Evolutionary conservation across 2,888 invertebrate genomes (phyloP).

Genomic region (Toxonevra muliebris): DNA sequence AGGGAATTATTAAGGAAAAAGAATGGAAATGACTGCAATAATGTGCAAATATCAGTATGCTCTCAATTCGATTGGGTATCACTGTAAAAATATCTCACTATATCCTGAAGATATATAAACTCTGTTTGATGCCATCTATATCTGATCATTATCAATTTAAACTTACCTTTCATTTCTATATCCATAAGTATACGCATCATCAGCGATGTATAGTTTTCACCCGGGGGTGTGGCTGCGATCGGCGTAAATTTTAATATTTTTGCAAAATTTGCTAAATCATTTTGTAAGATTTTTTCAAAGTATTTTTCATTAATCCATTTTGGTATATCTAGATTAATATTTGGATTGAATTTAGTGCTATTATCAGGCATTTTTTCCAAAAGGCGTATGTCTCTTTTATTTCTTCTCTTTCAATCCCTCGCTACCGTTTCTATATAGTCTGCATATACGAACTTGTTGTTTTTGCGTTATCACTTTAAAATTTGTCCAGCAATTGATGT

Average conservation of each 20-base stretch:
- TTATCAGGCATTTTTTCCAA: conserved; percentile 39
- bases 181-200: conserved; percentile 58
- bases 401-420: no score
- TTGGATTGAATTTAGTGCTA: conserved; percentile 29
- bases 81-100: no score
- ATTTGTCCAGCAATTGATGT: no score
- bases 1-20: background rate
- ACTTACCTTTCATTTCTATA: conserved; percentile 58
- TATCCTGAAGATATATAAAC: background rate
- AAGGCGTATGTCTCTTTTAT: background rate
- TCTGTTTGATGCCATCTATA: no score
- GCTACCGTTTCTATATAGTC: no score
- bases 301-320: conserved; percentile 55
- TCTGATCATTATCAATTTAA: no score
- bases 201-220: conserved; percentile 60
- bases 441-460: no score
- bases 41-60: no score
- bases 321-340: conserved; percentile 46
- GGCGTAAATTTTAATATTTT: conserved; percentile 53
- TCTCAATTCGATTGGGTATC: no score
- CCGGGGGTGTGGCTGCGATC: conserved; percentile 57
- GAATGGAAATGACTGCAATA: no score
- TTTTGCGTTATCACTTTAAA: no score
- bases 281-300: conserved; percentile 53
- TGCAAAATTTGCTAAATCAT: conserved; percentile 50